Evolutionary conservation across 2,113 vertebrate genomes (phyloP).

Genomic region (Ochotona princeps): DNA sequence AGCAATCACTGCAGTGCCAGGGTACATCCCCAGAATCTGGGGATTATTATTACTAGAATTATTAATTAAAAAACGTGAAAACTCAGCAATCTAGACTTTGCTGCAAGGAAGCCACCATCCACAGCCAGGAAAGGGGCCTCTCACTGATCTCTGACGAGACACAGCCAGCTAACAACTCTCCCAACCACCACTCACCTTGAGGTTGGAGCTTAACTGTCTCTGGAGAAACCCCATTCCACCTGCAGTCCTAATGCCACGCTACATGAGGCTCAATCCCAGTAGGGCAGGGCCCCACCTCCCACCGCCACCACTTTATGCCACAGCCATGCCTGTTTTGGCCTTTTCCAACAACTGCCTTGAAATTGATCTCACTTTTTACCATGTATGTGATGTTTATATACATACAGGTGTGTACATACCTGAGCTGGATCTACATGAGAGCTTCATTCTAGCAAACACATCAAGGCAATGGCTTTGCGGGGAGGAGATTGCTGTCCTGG

Average conservation of each 20-base stretch:
- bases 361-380: not conserved
- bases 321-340: not conserved
- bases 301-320: not conserved
- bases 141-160: not conserved
- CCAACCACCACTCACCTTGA: not conserved
- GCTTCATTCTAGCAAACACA: not conserved
- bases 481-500: not conserved
- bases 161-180: not conserved
- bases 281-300: not conserved
- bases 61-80: not conserved
- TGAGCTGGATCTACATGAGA: not conserved
- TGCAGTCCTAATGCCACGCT: not conserved
- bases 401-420: too few relatives aligned
- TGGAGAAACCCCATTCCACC: not conserved
- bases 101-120: not conserved
- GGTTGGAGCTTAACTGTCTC: not conserved
- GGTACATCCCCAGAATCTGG: not conserved
- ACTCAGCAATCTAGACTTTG: not conserved
- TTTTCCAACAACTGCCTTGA: not conserved
- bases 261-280: not conserved
- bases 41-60: not conserved
- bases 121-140: not conserved
- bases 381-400: not conserved
- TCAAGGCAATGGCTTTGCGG: not conserved
- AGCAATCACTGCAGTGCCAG: accelerated